These are phyloP conservation scores for Hiodon alosoides DNA, from an alignment of 2,113 vertebrate species.

Conservation along the genomic window DNA sequence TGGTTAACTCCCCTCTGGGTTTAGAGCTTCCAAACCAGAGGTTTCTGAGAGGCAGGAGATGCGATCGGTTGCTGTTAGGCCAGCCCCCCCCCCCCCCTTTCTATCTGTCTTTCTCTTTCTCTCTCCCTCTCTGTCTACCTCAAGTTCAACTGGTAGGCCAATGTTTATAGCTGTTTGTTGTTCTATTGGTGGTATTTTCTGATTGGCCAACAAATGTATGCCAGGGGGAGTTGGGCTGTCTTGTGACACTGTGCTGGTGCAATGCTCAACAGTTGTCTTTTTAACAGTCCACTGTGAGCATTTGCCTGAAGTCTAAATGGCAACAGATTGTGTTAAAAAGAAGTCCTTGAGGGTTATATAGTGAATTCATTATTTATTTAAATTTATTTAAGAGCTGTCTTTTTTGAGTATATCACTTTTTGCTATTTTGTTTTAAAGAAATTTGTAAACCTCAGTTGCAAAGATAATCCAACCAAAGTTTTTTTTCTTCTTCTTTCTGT, in stretches of 20 bases:
- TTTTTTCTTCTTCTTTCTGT: slow-evolving; percentile 1
- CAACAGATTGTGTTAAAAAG: neutral
- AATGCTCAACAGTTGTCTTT: no score
- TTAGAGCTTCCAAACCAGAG: no score
- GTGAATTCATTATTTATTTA: slow-evolving; percentile 64
- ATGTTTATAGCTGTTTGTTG: neutral
- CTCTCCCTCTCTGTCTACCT: slow-evolving; percentile 24
- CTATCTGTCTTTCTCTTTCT: slow-evolving; percentile 29
- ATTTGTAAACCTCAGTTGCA: slow-evolving; percentile 52
- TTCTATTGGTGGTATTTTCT: slow-evolving; percentile 44
- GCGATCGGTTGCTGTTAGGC: neutral
- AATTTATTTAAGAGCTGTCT: slow-evolving; percentile 55
- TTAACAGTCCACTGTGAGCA: no score
- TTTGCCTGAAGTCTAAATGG: no score
- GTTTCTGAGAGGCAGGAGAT: no score
- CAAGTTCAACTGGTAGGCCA: neutral
- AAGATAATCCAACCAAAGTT: slow-evolving; percentile 66
- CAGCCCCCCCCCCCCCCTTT: neutral
- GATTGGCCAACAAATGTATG: slow-evolving; percentile 40
- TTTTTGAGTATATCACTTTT: slow-evolving; percentile 47
- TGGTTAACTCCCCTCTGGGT: neutral
- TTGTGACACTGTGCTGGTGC: no score
- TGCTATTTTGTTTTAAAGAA: slow-evolving; percentile 35
- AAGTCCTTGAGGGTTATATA: slow-evolving; percentile 46
- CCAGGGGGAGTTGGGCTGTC: no score